Evolutionary conservation across 2,888 invertebrate genomes (phyloP).

Genomic region (Tyria jacobaeae): DNA sequence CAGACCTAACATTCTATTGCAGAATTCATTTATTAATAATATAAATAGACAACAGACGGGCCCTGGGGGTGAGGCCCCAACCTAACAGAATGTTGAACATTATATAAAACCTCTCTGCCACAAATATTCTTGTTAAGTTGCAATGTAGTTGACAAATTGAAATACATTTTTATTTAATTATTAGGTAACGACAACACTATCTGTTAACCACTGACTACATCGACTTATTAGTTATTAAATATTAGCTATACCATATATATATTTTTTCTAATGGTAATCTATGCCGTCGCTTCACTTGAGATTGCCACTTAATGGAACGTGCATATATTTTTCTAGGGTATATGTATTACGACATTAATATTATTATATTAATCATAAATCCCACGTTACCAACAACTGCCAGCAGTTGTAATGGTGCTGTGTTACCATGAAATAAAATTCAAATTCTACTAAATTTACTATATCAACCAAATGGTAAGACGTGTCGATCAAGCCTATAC

Average conservation of each 20-base stretch:
- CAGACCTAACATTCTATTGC: constrained; percentile 64
- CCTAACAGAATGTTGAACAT: constrained; percentile 61
- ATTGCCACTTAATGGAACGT: constrained; percentile 44
- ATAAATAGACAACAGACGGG: constrained; percentile 80
- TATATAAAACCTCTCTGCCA: constrained; percentile 54
- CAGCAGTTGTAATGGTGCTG: constrained; percentile 58
- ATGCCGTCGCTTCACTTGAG: constrained; percentile 69
- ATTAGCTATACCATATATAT: constrained; percentile 79
- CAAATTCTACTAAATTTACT: constrained; percentile 16
- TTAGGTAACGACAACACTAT: constrained; percentile 82
- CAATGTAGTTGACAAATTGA: constrained; percentile 71
- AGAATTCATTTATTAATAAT: constrained; percentile 60
- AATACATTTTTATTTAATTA: constrained; percentile 56
- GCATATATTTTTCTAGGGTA: constrained; percentile 22
- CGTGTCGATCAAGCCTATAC: neutral
- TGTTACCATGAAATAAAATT: constrained; percentile 45
- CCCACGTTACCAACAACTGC: constrained; percentile 61
- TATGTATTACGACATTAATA: constrained; percentile 11
- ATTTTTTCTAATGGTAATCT: constrained; percentile 72
- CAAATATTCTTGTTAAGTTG: constrained; percentile 59
- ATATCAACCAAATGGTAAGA: neutral
- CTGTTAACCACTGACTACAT: constrained; percentile 84
- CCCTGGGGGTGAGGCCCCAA: constrained; percentile 47
- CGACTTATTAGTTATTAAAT: constrained; percentile 80
- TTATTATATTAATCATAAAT: constrained; percentile 30